Base-by-base conservation (phyloP, 1,140 invertebrate species). In the Brachionus manjavacas region DNA sequence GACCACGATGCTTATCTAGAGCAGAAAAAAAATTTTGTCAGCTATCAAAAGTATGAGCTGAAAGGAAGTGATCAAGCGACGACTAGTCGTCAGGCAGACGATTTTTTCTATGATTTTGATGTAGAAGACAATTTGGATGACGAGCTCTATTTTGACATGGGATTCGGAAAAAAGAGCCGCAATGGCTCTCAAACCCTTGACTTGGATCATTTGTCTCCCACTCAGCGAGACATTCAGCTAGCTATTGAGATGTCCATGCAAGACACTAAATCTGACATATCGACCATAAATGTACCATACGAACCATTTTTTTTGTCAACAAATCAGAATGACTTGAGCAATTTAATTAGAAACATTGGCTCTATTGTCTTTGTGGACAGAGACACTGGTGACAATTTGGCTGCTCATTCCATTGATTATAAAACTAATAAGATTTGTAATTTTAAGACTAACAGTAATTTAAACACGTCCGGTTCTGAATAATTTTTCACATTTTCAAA, bases 1-100 rank as follows among this genome's bases (percentile, higher is more conserved):
- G 81, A 83, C 49, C 81, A 81, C n/a, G 43, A 76, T 49, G 41
- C 41, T 11, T 76, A 76, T 76, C 31, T 76, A 12, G 72, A 76
- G 25, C 72, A 76, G 23, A 76, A 49, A 46, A 76, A 76, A 35
- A 76, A 76, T 25, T 49, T 52, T 20, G 20, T 46, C 9, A 52
- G 46, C 46, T 76, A 25, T 49, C 16, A 76, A 49, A 43, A 76
- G 16, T 52, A 14, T 49, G 72, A 72, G 9, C 14, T 3, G 16
- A 41, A 20, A 20, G 23, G 20, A 41, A 41, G 14, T 16, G 68
- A 72, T 11, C 25, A 68, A 28, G 66, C 66, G 66, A 68, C 28
- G 4, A 68, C 68, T 4, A 72, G 39, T 76, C 20, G 72, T 20
- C 72, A 49, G 4, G 72, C 39, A 0, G 7, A 23, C 14, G 72